Evolutionary conservation across 2,888 invertebrate species (phyloP).

Genomic region (Dryomyza anilis): DNA sequence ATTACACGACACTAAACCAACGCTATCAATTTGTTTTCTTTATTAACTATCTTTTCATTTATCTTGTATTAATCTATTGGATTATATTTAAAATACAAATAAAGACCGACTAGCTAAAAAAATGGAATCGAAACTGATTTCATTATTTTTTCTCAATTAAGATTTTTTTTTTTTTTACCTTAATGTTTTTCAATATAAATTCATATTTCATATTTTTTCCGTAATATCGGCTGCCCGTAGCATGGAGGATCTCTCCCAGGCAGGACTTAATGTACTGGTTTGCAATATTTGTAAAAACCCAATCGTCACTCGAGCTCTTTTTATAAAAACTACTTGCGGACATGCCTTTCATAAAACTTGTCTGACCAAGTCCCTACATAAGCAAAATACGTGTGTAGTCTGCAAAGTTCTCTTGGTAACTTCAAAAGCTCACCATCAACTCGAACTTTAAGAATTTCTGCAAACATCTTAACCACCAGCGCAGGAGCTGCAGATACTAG

Average conservation of each 20-base stretch:
- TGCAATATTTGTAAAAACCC: not conserved
- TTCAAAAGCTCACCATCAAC: not conserved
- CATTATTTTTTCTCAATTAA: too few relatives aligned
- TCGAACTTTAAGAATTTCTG: not conserved
- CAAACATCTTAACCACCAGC: too few relatives aligned
- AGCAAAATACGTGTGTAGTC: constrained; percentile 12
- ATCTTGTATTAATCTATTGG: too few relatives aligned
- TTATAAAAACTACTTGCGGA: not conserved
- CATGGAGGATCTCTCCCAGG: not conserved
- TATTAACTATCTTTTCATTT: too few relatives aligned
- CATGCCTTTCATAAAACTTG: constrained; percentile 15
- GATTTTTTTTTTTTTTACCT: too few relatives aligned
- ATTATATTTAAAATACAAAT: too few relatives aligned
- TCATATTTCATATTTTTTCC: not conserved
- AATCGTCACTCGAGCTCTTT: not conserved
- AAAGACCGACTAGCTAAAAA: too few relatives aligned
- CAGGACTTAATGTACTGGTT: not conserved
- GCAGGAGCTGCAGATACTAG: too few relatives aligned
- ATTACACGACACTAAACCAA: too few relatives aligned
- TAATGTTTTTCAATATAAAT: not conserved
- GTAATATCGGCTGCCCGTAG: not conserved
- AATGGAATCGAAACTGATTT: too few relatives aligned
- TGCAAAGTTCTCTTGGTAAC: too few relatives aligned
- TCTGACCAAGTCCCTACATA: not conserved
- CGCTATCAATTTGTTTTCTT: too few relatives aligned